These are phyloP conservation scores for Pachliopta kotzebuea DNA, from an alignment of 2,888 invertebrate species.

Conservation along the genomic window DNA sequence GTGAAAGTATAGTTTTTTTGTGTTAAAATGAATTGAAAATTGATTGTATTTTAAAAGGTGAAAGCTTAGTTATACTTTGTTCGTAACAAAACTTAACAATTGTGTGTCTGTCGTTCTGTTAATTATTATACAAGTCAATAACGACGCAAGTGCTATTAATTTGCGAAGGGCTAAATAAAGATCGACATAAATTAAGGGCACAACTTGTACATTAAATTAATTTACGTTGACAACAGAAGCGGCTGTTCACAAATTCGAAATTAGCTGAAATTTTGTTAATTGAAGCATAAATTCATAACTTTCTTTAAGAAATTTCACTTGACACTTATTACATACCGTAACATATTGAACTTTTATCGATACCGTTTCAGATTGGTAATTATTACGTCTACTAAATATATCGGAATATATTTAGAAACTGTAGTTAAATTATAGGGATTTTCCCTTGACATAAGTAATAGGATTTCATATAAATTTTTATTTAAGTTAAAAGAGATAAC, in stretches of 20 bases:
- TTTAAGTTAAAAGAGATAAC: too few species aligned
- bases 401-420: too few species aligned
- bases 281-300: conserved; percentile 28
- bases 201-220: conserved; percentile 28
- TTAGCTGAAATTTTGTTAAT: conserved; percentile 28
- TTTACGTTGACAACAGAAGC: conserved; percentile 23
- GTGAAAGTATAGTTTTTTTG: too few species aligned
- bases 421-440: too few species aligned
- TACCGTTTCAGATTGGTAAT: neutral
- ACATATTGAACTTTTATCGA: neutral
- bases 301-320: conserved; percentile 23
- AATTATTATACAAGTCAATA: conserved; percentile 1
- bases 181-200: conserved; percentile 23
- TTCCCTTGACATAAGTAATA: too few species aligned
- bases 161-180: conserved; percentile 22
- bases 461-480: too few species aligned
- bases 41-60: too few species aligned
- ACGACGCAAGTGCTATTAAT: conserved; percentile 7
- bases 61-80: neutral
- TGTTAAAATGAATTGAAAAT: too few species aligned
- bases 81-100: neutral
- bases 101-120: neutral
- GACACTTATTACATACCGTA: neutral
- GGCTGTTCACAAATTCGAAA: conserved; percentile 20
- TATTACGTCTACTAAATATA: neutral